phyloP scores from a whole-genome alignment of 2,888 invertebrate genomes.

The Empis stercorea region DNA sequence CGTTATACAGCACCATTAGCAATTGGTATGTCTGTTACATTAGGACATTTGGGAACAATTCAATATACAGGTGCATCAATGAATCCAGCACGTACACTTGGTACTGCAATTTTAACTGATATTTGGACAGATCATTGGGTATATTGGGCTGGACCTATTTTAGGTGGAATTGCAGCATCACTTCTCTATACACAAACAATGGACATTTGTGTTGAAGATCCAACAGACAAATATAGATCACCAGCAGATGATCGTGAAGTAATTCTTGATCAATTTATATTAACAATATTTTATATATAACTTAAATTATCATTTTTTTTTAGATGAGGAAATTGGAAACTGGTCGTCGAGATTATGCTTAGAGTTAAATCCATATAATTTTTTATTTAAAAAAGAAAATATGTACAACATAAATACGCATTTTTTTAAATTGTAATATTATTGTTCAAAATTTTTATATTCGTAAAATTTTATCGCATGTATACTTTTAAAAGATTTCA shows the following conservation, averaged over 20 bases:
- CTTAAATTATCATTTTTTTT: slow-evolving; percentile 6
- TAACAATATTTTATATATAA: slow-evolving; percentile 3
- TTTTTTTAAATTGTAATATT: too few relatives aligned
- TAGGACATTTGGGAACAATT: slow-evolving; percentile 75
- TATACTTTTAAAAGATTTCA: too few relatives aligned
- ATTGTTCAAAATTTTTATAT: too few relatives aligned
- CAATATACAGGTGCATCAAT: slow-evolving; percentile 79
- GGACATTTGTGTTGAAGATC: slow-evolving; percentile 25
- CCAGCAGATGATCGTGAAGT: slow-evolving; percentile 55
- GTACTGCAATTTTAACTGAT: slow-evolving; percentile 67
- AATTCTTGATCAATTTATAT: slow-evolving; percentile 17
- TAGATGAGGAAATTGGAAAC: slow-evolving; percentile 28
- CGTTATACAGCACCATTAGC: slow-evolving; percentile 72
- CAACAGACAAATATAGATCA: slow-evolving; percentile 32
- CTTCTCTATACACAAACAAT: slow-evolving; percentile 50
- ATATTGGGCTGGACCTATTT: slow-evolving; percentile 79
- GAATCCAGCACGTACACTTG: slow-evolving; percentile 85
- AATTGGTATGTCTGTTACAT: slow-evolving; percentile 74
- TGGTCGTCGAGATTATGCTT: slow-evolving; percentile 20
- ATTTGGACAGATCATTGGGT: slow-evolving; percentile 76
- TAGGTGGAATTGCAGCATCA: slow-evolving; percentile 66
- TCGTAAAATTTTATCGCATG: too few relatives aligned
- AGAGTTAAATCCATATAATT: slow-evolving; percentile 3
- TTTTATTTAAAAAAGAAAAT: too few relatives aligned
- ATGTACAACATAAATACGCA: too few relatives aligned